phyloP scores from a whole-genome alignment of 2,797 vertebrate genomes.

The Lophius americanus region DNA sequence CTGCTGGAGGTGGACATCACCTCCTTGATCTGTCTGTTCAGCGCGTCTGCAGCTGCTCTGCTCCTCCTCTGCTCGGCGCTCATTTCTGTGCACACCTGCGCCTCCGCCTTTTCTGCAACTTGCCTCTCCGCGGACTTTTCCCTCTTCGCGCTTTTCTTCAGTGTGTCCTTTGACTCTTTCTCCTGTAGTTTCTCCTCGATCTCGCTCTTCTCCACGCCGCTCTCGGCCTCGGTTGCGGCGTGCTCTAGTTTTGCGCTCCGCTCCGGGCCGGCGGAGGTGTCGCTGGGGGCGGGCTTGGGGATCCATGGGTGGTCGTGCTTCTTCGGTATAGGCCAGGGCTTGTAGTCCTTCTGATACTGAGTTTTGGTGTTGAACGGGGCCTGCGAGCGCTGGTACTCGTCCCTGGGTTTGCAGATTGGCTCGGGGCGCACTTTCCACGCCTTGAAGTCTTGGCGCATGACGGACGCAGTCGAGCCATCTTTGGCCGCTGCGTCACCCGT shows the following conservation, averaged over 20 bases:
- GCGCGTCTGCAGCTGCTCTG: conserved; percentile 89
- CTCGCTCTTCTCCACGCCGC: conserved; percentile 84
- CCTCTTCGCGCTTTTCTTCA: conserved; percentile 62
- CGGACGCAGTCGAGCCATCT: conserved; percentile 84
- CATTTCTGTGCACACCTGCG: conserved; percentile 47
- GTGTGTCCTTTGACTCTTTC: conserved; percentile 74
- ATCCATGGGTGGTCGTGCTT: conserved; percentile 97
- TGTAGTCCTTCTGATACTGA: conserved; percentile 98
- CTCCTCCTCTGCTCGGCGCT: conserved; percentile 81
- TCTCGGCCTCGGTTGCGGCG: conserved; percentile 69
- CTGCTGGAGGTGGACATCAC: conserved; percentile 89
- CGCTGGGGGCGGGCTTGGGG: conserved; percentile 84
- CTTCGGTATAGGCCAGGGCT: conserved; percentile 94
- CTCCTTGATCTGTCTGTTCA: conserved; percentile 95
- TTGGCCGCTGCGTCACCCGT: conserved; percentile 69
- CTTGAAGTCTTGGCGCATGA: conserved; percentile 95
- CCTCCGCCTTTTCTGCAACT: conserved; percentile 52
- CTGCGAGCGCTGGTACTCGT: conserved; percentile 89
- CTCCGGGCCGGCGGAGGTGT: conserved; percentile 48
- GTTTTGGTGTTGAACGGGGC: conserved; percentile 90
- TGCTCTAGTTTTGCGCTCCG: conserved; percentile 64
- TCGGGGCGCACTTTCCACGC: conserved; percentile 94
- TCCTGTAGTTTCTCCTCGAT: conserved; percentile 81
- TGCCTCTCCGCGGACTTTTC: conserved; percentile 68
- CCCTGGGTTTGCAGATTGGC: conserved; percentile 92